These are phyloP conservation scores for Cyclopterus lumpus DNA, from an alignment of 2,797 vertebrate species.

Conservation along the genomic window DNA sequence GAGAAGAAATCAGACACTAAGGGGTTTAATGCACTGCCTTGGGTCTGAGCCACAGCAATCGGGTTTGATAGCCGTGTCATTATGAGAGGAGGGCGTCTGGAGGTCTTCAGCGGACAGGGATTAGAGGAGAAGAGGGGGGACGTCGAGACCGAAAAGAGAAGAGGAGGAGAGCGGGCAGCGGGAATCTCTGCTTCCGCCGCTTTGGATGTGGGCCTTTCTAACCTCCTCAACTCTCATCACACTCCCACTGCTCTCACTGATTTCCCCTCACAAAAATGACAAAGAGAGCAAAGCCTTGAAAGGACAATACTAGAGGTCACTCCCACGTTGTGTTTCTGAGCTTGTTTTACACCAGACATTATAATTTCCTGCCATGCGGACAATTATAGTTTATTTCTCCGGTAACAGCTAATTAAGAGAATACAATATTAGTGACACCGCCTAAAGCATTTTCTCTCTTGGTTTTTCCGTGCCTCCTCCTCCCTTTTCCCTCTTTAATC, in stretches of 20 bases:
- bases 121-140: constrained; percentile 74
- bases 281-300: constrained; percentile 53
- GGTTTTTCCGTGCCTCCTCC: constrained; percentile 29
- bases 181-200: constrained; percentile 51
- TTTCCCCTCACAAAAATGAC: constrained; percentile 66
- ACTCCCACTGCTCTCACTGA: constrained; percentile 60
- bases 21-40: constrained; percentile 86
- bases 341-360: constrained; percentile 62
- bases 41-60: constrained; percentile 87
- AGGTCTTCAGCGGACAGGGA: constrained; percentile 83
- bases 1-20: constrained; percentile 86
- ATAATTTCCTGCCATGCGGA: constrained; percentile 62
- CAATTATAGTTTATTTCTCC: constrained; percentile 65
- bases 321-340: constrained; percentile 52
- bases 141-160: constrained; percentile 50
- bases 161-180: constrained; percentile 54
- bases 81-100: constrained; percentile 85
- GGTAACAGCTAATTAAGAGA: constrained; percentile 64
- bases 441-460: constrained; percentile 54
- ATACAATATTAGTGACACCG: constrained; percentile 42
- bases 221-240: constrained; percentile 66
- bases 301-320: constrained; percentile 65
- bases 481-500: constrained; percentile 35
- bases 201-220: constrained; percentile 59
- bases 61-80: constrained; percentile 87